Base-by-base conservation (phyloP, 2,888 invertebrate species). In the Xanthorhoe spadicearia region DNA sequence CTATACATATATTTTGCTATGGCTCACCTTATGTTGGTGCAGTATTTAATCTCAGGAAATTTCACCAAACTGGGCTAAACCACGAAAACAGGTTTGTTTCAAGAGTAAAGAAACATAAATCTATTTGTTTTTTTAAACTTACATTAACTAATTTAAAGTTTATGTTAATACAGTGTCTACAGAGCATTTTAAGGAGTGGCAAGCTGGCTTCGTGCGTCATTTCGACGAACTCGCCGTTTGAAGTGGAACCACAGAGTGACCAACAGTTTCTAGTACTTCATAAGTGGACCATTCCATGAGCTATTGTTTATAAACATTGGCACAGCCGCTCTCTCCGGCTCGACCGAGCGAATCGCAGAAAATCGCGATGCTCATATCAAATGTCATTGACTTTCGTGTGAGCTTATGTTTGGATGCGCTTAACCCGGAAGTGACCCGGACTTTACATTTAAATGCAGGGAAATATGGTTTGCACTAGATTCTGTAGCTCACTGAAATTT, bases 221-320 rank as follows among this genome's bases (percentile, higher is more conserved):
- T 84, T 84, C 83, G 70, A 72, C 75, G 84, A 84, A 83, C 65
- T 59, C 68, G 60, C 66, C 72, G 73, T 56, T 73, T 76, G 70
- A 77, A 81, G 79, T 78, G 77, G 77, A 80, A 80, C 80, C 59
- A 60, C 50, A 64, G 54, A 60, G 4, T 18, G 32, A 49, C 43
- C 2, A 52, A 56, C 35, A 60, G 66, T 67, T 49, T 23, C 35
- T 48, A 38, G 17, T 48, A 48, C 48, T 43, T 43, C 38, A 32
- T 57, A 64, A 64, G 77, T 73, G 72, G 56, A 55, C 58, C 63
- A 68, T 72, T 79, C 79, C 80, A 77, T 71, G 73, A 71, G 72
- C 70, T 73, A 76, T 83, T 87, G 88, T 88, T 88, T 87, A 84
- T 83, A 86, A 87, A 86, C 85, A 85, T 74, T 69, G 72, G 59